A percentile compares a stretch with the other conserved stretches of the same genome.
Conservation (phyloP, 2,113 vertebrate genomes). For the Rhinoptilus africanus region DNA sequence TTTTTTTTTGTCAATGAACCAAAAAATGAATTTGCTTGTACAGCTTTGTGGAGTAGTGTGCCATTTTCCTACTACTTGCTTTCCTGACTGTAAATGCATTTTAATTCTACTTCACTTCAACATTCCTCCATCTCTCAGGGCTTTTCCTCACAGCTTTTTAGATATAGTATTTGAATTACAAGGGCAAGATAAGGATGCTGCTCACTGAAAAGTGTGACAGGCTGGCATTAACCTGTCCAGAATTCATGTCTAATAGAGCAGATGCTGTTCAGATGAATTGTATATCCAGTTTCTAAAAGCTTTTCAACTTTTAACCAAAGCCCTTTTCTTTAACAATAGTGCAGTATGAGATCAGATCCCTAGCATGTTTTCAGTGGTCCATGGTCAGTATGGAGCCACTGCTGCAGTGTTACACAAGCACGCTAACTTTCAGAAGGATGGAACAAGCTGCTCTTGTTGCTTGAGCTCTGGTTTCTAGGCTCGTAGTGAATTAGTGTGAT, state of each 20-base stretch:
- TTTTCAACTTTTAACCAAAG: neutral
- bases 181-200: neutral
- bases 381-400: neutral
- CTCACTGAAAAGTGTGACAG: neutral
- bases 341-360: neutral
- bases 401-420: neutral
- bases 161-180: neutral
- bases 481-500: neutral
- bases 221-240: slow-evolving; percentile 31
- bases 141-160: neutral
- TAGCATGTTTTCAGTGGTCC: neutral
- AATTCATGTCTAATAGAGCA: neutral
- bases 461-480: neutral
- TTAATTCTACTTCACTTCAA: slow-evolving; percentile 1
- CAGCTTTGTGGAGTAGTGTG: neutral
- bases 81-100: neutral
- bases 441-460: neutral
- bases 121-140: neutral
- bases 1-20: neutral
- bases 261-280: neutral
- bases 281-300: neutral
- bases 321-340: neutral
- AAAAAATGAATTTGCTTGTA: neutral
- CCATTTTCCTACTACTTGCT: neutral
- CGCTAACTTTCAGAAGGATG: neutral